Base-by-base conservation (phyloP, 2,888 invertebrate genomes). In the Meteorus cinctellus region DNA sequence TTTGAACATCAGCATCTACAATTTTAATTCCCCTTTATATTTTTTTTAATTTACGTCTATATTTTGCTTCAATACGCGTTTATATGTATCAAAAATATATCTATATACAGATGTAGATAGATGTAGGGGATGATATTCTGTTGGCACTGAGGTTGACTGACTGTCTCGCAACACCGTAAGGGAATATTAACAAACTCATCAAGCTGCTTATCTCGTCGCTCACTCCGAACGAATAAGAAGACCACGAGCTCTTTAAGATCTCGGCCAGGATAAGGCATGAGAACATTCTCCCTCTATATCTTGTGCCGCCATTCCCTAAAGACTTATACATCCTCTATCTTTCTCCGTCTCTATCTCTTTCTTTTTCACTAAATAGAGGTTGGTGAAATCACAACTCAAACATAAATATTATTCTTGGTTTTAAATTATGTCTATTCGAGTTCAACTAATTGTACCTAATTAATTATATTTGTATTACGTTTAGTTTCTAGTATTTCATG, bases 111-210 rank as follows among this genome's bases (percentile, higher is more conserved):
- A 16, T 48, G 48, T 55, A 55, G 3, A 55, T 55, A 24, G 8
- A 10, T 55, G n/a, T 8, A 2, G 8, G 41, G 60, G 55, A 27
- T n/a, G 41, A 70, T 41, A 72, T 72, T 63, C 24, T 45, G 41
- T 48, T 63, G 72, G 63, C 45, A 41, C 27, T 45, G 59, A 70
- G 59, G 31, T 70, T 70, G 19, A 36, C 14, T 27, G 60, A 27
- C 62, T 29, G 29, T 59, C 34, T 60, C 48, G 62, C 24, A 63
- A 70, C 76, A 48, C 79, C 74, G 78, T 79, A 75, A 79, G 72
- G 71, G 78, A 79, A 82, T 82, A 81, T 82, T 82, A 82, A 80
- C 78, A 82, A 81, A 81, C 81, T 82, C 81, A 82, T 82, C 79
- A 81, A 80, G 79, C 63, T 72, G 65, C 77, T 75, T 79, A 79